Evolutionary conservation across 1,140 invertebrate species (phyloP).

Genomic region (Anthonomus grandis): DNA sequence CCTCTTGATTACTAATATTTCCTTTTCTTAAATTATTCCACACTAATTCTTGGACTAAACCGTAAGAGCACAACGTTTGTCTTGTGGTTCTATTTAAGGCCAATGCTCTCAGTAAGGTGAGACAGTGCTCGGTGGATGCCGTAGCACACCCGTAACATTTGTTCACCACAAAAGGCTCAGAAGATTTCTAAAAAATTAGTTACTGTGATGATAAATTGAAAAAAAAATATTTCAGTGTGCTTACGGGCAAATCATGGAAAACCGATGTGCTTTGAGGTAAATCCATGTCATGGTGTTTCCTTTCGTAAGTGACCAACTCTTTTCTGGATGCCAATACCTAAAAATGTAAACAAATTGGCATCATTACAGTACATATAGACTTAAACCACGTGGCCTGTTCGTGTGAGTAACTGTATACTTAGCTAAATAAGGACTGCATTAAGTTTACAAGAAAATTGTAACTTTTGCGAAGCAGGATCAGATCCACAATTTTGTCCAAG

Average conservation of each 20-base stretch:
- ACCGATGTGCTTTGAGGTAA: conserved; percentile 32
- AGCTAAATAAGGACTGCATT: too few relatives aligned
- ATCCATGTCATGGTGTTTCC: conserved; percentile 64
- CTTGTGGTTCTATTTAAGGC: conserved; percentile 78
- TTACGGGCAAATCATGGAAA: conserved; percentile 27
- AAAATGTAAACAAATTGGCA: too few relatives aligned
- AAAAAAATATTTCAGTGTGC: background rate
- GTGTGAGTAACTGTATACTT: too few relatives aligned
- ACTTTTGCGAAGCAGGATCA: too few relatives aligned
- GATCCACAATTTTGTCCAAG: too few relatives aligned
- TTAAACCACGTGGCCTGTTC: too few relatives aligned
- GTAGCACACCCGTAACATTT: conserved; percentile 81
- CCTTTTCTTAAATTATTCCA: conserved; percentile 85
- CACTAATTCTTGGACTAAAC: conserved; percentile 76
- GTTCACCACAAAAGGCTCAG: conserved; percentile 22
- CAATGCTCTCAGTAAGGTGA: conserved; percentile 87
- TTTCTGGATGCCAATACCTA: conserved; percentile 52
- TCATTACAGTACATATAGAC: too few relatives aligned
- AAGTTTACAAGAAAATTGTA: too few relatives aligned
- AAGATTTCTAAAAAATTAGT: conserved; percentile 11
- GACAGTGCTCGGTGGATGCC: conserved; percentile 87
- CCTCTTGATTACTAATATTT: conserved; percentile 76
- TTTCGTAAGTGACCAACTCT: conserved; percentile 89
- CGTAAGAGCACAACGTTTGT: conserved; percentile 77
- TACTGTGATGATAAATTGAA: background rate